Percentiles rank a stretch among this genome's conserved stretches.
These are phyloP conservation scores for Heliconius eleuchia DNA, from an alignment of 1,140 invertebrate species.

Conservation along the genomic window DNA sequence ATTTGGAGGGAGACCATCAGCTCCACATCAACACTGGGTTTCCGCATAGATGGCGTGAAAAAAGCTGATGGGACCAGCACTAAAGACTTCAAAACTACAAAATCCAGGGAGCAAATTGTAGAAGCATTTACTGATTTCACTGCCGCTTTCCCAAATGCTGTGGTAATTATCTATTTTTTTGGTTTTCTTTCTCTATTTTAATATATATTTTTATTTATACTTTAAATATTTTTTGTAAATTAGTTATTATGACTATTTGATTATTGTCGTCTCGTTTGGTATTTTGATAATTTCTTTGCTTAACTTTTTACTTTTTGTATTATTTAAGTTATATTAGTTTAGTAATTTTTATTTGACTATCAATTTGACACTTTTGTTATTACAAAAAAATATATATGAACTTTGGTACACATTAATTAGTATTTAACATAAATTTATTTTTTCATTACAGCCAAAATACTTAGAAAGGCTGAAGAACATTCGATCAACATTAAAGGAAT, in stretches of 20 bases:
- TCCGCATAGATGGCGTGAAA: conserved; percentile 97
- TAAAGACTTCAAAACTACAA: conserved; percentile 98
- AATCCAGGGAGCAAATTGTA: conserved; percentile 90
- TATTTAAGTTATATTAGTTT: too few relatives aligned
- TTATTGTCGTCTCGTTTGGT: too few relatives aligned
- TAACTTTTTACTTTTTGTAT: too few relatives aligned
- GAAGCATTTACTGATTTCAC: conserved; percentile 92
- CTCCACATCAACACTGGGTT: conserved; percentile 96
- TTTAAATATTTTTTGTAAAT: too few relatives aligned
- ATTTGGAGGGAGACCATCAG: conserved; percentile 99
- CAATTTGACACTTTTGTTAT: too few relatives aligned
- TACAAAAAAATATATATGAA: not conserved
- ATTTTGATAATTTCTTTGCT: too few relatives aligned
- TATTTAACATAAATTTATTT: not conserved
- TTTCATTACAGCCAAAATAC: conserved; percentile 87
- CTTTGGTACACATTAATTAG: not conserved
- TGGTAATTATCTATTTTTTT: conserved; percentile 83
- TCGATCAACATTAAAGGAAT: conserved; percentile 89
- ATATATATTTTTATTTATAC: not conserved
- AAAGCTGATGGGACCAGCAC: conserved; percentile 92
- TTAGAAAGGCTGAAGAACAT: conserved; percentile 92
- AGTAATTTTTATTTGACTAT: too few relatives aligned
- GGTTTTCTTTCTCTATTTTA: not conserved
- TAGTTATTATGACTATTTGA: too few relatives aligned
- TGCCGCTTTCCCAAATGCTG: conserved; percentile 87